Evolutionary conservation across 2,888 invertebrate genomes (phyloP).

Genomic region (Adelognathus sp.): DNA sequence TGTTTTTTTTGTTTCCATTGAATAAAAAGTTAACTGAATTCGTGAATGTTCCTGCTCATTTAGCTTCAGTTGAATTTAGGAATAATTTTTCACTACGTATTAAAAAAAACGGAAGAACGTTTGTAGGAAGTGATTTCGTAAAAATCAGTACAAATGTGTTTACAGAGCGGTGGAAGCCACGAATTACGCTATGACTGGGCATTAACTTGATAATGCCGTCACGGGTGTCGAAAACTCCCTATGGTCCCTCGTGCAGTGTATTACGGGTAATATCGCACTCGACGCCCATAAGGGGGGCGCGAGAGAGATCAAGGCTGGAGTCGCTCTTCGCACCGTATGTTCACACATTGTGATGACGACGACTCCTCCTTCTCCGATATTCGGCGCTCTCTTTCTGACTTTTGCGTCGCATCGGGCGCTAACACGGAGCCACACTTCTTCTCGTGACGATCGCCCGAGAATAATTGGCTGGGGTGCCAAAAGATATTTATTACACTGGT

Average conservation of each 20-base stretch:
- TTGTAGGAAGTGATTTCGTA: no score
- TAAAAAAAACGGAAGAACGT: not conserved
- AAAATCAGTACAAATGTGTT: conserved; percentile 47
- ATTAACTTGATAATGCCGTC: conserved; percentile 60
- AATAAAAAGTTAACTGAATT: no score
- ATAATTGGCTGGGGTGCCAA: conserved; percentile 77
- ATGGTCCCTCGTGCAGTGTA: not conserved
- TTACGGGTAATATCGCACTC: not conserved
- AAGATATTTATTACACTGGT: conserved; percentile 77
- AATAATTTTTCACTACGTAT: not conserved
- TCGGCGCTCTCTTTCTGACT: not conserved
- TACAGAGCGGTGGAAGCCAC: conserved; percentile 25
- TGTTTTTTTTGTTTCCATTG: no score
- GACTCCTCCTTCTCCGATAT: conserved; percentile 3
- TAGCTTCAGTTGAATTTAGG: no score
- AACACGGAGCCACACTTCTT: conserved; percentile 6
- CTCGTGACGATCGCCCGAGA: conserved; percentile 61
- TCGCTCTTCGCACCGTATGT: conserved; percentile 73
- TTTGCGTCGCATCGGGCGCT: not conserved
- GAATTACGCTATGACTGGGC: conserved; percentile 22
- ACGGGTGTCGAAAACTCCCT: conserved; percentile 32
- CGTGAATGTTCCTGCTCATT: no score
- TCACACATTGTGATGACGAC: conserved; percentile 69
- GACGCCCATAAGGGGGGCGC: conserved; percentile 17
- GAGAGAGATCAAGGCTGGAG: conserved; percentile 38